Percentiles rank a stretch among this genome's conserved stretches.
phyloP scores from a whole-genome alignment of 1,140 invertebrate species.

The Coenobita brevimanus region DNA sequence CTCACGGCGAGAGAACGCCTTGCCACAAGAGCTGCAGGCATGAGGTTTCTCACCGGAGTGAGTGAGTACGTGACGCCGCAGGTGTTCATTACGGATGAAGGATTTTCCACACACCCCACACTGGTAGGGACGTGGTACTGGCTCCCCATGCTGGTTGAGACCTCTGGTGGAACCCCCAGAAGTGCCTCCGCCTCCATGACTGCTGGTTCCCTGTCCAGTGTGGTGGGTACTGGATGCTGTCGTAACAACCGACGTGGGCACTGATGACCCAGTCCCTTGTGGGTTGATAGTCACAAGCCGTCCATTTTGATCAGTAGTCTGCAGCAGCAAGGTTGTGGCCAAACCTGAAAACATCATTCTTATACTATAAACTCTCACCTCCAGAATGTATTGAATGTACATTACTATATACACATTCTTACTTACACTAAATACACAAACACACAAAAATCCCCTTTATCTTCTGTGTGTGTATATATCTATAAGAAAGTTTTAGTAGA shows the following conservation, averaged over 20 bases:
- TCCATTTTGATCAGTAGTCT: constrained; percentile 68
- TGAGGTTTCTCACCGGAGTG: constrained; percentile 82
- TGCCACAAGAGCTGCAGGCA: constrained; percentile 82
- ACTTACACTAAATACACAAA: neutral
- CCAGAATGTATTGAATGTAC: too few relatives aligned
- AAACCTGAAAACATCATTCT: constrained; percentile 57
- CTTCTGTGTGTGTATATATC: too few relatives aligned
- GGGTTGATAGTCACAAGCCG: constrained; percentile 68
- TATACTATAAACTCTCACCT: neutral
- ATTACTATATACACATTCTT: too few relatives aligned
- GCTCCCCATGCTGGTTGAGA: constrained; percentile 60
- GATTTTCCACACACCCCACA: constrained; percentile 85
- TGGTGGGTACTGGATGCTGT: constrained; percentile 44
- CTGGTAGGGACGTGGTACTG: constrained; percentile 69
- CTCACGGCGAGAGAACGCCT: constrained; percentile 70
- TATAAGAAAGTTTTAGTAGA: too few relatives aligned
- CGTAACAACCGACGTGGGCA: constrained; percentile 51
- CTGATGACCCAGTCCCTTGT: constrained; percentile 20
- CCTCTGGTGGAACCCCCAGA: constrained; percentile 43
- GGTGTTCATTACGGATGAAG: constrained; percentile 78
- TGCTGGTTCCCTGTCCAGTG: constrained; percentile 29
- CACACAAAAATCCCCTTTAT: too few relatives aligned
- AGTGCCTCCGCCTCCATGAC: constrained; percentile 20
- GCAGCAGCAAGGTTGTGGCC: constrained; percentile 64
- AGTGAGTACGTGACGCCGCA: constrained; percentile 68